Conservation (phyloP, 2,888 invertebrate species). For the Drosophila mimica region DNA sequence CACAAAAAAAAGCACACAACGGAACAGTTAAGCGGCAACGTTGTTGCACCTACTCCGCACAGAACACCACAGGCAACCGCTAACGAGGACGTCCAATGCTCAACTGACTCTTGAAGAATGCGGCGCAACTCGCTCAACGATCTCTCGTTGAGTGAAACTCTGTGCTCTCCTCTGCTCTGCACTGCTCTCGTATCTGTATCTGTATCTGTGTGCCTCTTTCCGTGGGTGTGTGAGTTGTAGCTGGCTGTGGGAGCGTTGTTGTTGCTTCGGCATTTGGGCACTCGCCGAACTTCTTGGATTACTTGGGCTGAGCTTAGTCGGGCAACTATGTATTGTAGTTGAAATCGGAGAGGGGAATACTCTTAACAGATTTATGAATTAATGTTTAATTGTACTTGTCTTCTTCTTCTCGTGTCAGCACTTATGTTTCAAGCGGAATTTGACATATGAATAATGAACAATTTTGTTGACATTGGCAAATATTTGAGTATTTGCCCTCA, state of each 20-base stretch:
- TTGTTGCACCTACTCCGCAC: constrained; percentile 54
- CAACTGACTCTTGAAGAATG: constrained; percentile 79
- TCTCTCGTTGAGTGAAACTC: constrained; percentile 73
- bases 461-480: constrained; percentile 15
- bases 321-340: constrained; percentile 32
- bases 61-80: constrained; percentile 77
- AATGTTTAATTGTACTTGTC: constrained; percentile 33
- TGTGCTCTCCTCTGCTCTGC: constrained; percentile 22
- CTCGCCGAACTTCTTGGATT: constrained; percentile 33
- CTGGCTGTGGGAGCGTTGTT: constrained; percentile 26
- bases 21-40: constrained; percentile 14
- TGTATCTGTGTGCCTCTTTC: background rate
- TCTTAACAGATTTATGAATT: constrained; percentile 47
- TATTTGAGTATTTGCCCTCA: constrained; percentile 7
- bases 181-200: constrained; percentile 11
- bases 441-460: constrained; percentile 1
- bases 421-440: constrained; percentile 34
- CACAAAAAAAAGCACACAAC: constrained; percentile 33
- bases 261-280: constrained; percentile 19
- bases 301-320: constrained; percentile 22
- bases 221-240: constrained; percentile 30
- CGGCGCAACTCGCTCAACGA: constrained; percentile 46
- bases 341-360: constrained; percentile 25
- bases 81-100: constrained; percentile 83
- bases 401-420: constrained; percentile 14